Conservation (phyloP, 2,888 invertebrate species). For the Fabriciana adippe region DNA sequence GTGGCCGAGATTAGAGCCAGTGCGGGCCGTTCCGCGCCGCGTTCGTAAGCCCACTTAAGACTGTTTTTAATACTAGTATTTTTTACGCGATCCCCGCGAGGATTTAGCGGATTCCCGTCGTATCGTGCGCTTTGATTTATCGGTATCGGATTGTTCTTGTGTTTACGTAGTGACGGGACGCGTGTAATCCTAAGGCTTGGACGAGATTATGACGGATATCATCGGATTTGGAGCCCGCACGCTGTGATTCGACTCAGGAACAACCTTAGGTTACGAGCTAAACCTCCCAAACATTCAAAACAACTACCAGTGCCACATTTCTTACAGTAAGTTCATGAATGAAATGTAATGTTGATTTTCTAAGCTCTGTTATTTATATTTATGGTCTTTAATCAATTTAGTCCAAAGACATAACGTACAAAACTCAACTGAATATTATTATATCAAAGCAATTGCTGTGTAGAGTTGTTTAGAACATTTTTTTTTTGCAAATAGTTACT, state of each 20-base stretch:
- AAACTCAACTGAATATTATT: too few species aligned
- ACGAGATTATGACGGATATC: constrained; percentile 79
- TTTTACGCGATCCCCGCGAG: constrained; percentile 82
- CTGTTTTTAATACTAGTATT: constrained; percentile 88
- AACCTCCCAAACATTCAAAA: constrained; percentile 16
- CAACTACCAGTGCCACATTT: constrained; percentile 6
- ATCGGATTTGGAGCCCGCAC: constrained; percentile 70
- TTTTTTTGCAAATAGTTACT: too few species aligned
- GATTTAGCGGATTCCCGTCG: constrained; percentile 81
- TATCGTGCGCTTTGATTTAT: constrained; percentile 82
- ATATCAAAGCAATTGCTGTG: too few species aligned
- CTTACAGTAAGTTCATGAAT: constrained; percentile 17
- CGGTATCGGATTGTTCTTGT: constrained; percentile 78
- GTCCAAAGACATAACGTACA: too few species aligned
- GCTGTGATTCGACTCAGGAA: constrained; percentile 62
- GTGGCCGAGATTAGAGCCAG: constrained; percentile 87
- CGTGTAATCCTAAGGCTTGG: constrained; percentile 77
- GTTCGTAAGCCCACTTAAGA: constrained; percentile 87
- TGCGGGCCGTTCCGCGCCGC: constrained; percentile 85
- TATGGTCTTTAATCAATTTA: neutral
- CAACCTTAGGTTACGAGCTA: constrained; percentile 18
- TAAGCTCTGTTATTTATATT: neutral
- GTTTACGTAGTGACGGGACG: constrained; percentile 78
- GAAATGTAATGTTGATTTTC: neutral
- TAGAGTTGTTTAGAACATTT: too few species aligned